Evolutionary conservation across 2,113 vertebrate genomes (phyloP), one percentile per base, ranked within the genome.

Genomic region (Menidia beryllina): DNA sequence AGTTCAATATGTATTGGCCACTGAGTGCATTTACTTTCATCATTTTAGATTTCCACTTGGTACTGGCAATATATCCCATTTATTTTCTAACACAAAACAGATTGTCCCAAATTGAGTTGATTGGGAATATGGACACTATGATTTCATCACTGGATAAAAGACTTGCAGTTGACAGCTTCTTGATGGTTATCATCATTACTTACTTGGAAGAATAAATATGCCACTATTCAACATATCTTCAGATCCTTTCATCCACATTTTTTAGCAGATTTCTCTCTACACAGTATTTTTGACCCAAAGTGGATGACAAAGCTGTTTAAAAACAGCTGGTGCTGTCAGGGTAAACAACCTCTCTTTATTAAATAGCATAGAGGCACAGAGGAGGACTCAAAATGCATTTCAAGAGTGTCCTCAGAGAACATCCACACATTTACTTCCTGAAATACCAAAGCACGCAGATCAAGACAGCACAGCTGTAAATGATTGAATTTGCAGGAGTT

Each of bases 261-360:
- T 19, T 14, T 45, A 19, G 50, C 19, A 52, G 43, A 47, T n/a
- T 53, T 58, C 34, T n/a, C 30, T 14, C 26, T 45, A 13, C 52
- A 41, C 17, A 1, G 24, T 36, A 54, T 45, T 34, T 53, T 67
- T 61, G 53, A 71, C 25, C 6, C 1, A 11, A 66, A 27, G 14
- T 39, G 19, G 14, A 45, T 15, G 41, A 25, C 65, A 57, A 66
- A 53, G 38, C 34, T 53, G 26, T 52, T 57, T 70, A 43, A 36
- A 51, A 8, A 49, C 26, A 51, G 27, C 1, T 25, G 52, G 34
- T 13, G 39, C 54, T 19, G 5, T 17, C 14, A 30, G 54, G 27
- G 51, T 51, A 55, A 73, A 24, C 36, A 62, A 57, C 43, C 38
- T 55, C 21, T 60, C 12, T 38, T 45, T 50, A 53, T 24, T 45